Evolutionary conservation across 2,113 vertebrate genomes (phyloP), one percentile per base, ranked within the genome.

Genomic region (Urocynchramus pylzowi): DNA sequence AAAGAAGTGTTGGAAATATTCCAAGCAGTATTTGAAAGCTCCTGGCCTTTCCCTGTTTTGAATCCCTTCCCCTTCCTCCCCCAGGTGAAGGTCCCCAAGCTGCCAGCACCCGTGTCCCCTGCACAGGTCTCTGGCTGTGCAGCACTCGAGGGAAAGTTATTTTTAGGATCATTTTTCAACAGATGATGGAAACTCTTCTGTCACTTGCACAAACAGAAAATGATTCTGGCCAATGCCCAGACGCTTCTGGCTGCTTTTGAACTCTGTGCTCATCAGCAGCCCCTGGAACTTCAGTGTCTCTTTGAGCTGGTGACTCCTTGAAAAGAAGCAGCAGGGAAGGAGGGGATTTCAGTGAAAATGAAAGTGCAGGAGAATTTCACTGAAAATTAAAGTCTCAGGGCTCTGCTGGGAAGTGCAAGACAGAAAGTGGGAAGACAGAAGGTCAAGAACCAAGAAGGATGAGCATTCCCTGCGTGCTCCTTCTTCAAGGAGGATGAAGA

Each of bases 171-270:
- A 54, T 90, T 94, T 70, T 90, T 89, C 61, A 95, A 53, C 53
- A 90, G 86, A 70, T 86, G 91, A 91, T 89, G 83, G 95, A 93
- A 96, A 87, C 35, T 76, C 76, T 83, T 79, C 77, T 86, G 67
- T 81, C n/a, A 8, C 64, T 93, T 88, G 41, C n/a, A 92, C 85
- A 79, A 87, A 74, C 37, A 87, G 44, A 83, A 79, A 60, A 65
- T 56, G 0, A 5, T 79, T 74, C 79, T 93, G 95, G 86, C 70
- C 92, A 61, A 64, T 50, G 41, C 31, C 79, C 80, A 90, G 33
- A 44, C 0, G 12, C 69, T 88, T 44, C 56, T 87, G 78, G 23
- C 65, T 89, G 54, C 68, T 70, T 76, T 86, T 79, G 81, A 90
- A 20, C 53, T 64, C 50, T 23, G 42, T 86, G 87, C 64, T 94